Percentiles rank a stretch among this genome's conserved stretches.
These are phyloP conservation scores for Gadopsis bispinosus DNA, from an alignment of 2,797 vertebrate species.

Conservation along the genomic window DNA sequence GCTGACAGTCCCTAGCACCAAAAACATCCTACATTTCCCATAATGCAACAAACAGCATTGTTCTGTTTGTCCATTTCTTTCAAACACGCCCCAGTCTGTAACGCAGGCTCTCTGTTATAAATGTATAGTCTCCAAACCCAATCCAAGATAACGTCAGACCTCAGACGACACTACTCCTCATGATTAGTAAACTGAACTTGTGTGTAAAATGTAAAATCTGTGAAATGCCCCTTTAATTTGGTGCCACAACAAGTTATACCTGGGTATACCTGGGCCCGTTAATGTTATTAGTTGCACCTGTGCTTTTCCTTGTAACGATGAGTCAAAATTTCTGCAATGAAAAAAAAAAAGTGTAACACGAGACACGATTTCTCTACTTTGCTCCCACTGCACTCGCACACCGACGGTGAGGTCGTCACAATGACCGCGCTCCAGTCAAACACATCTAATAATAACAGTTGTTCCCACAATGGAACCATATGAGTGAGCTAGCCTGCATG, in stretches of 20 bases:
- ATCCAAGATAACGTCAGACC: neutral
- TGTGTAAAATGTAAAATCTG: neutral
- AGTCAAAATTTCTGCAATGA: neutral
- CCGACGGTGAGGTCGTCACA: conserved; percentile 6
- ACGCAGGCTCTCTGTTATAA: neutral
- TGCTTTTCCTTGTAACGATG: neutral
- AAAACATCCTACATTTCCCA: conserved; percentile 22
- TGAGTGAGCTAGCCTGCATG: neutral
- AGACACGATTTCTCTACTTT: neutral
- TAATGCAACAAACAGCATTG: neutral
- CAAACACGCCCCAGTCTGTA: neutral
- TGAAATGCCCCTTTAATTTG: conserved; percentile 2
- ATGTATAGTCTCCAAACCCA: neutral
- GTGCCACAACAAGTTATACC: neutral
- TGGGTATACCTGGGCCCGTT: neutral
- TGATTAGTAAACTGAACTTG: neutral
- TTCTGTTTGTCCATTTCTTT: neutral
- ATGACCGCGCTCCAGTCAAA: conserved; percentile 8
- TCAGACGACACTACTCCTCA: neutral
- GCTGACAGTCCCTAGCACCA: neutral
- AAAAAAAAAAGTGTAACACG: neutral
- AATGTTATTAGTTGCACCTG: neutral
- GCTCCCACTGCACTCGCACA: neutral
- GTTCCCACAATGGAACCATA: neutral
- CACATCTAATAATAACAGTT: conserved; percentile 13